Evolutionary conservation across 2,113 vertebrate genomes (phyloP), one percentile per base, ranked within the genome.

Genomic region (Python bivittatus): DNA sequence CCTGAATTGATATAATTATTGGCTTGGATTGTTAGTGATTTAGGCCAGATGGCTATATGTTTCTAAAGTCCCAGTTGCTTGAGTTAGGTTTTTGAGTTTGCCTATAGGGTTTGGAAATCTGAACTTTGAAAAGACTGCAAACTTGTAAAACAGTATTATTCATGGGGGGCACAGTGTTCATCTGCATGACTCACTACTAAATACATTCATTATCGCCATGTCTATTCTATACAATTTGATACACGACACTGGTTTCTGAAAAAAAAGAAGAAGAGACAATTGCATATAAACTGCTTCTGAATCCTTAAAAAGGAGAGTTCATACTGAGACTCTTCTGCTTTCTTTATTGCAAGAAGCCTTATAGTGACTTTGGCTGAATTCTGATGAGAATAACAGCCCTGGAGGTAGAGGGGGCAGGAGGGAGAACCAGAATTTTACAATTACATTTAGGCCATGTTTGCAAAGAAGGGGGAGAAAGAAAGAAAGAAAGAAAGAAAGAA

Each of bases 151-250:
- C 97, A 98, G 96, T 97, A 97, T 98, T 98, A 98, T 98, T 98
- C 98, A 98, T 97, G 97, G 97, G 98, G 57, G 97, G 97, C 97
- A 97, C 97, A 98, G 97, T 98, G 98, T 98, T 98, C 97, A 97
- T 97, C 97, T 94, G 98, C 97, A 96, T 99, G 99, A 99, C 98
- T 98, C 97, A 98, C 96, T 97, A 97, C 98, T 98, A 98, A 98
- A 98, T 97, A 97, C 98, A 98, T 99, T 98, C 98, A 98, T 99
- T 98, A 98, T 97, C 98, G 97, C 94, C 97, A 97, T 97, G 98
- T 97, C 96, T 97, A 98, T 98, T 99, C 98, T 98, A 95, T 96
- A 95, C 98, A 97, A 98, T 99, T 99, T 97, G 97, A 98, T 98
- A 98, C 98, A 98, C 97, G 94, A 98, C 94, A 42, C 98, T 98